Conservation (phyloP, 2,113 vertebrate species). For the Amphiprion percula region DNA sequence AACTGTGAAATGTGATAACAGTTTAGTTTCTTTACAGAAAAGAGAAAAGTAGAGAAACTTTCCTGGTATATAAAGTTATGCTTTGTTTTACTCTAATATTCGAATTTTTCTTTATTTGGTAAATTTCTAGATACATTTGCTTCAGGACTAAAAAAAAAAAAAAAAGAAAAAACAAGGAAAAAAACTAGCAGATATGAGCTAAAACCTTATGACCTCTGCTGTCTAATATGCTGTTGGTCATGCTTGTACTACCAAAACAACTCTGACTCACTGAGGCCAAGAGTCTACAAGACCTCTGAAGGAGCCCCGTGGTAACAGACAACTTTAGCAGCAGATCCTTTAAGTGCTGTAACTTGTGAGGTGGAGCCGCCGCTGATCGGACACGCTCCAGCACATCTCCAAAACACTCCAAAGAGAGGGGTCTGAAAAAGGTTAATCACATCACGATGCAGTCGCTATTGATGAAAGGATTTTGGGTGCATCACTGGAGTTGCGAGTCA, state of each 20-base stretch:
- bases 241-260: too few relatives aligned
- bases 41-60: neutral
- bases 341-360: slow-evolving; percentile 10
- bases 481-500: slow-evolving; percentile 16
- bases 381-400: slow-evolving; percentile 3
- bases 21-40: neutral
- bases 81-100: neutral
- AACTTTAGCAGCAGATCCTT: slow-evolving; percentile 11
- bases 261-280: neutral
- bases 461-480: slow-evolving; percentile 37
- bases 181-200: neutral
- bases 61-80: neutral
- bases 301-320: neutral
- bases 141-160: neutral
- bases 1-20: slow-evolving; percentile 12
- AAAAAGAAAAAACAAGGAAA: neutral
- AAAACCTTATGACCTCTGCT: too few relatives aligned
- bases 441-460: slow-evolving; percentile 6
- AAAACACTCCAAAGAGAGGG: neutral
- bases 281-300: neutral
- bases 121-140: neutral
- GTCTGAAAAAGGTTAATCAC: slow-evolving; percentile 35
- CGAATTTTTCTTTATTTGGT: neutral
- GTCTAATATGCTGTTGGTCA: neutral
- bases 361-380: neutral